These are phyloP conservation scores for Catocala fraxini DNA, from an alignment of 2,888 invertebrate genomes.

Conservation along the genomic window DNA sequence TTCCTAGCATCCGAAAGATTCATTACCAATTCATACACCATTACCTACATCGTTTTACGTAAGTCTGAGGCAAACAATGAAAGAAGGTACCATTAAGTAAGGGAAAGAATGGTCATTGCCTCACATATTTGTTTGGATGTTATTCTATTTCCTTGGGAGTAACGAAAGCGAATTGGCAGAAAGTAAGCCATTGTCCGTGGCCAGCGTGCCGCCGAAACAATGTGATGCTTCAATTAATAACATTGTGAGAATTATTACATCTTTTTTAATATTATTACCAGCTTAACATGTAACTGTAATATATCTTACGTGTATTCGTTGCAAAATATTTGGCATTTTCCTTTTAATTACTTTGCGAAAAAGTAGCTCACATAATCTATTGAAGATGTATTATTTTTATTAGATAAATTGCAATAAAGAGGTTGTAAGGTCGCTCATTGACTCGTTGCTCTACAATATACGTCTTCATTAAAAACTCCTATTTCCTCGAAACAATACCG, in stretches of 20 bases:
- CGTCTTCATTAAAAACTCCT: conserved; percentile 56
- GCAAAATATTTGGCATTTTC: conserved; percentile 14
- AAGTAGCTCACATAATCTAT: neutral
- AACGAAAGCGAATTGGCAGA: conserved; percentile 71
- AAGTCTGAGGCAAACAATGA: conserved; percentile 80
- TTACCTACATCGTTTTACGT: conserved; percentile 78
- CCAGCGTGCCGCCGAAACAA: conserved; percentile 47
- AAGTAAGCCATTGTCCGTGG: conserved; percentile 68
- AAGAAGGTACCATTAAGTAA: conserved; percentile 74
- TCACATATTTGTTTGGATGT: conserved; percentile 77
- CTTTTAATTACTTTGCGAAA: neutral
- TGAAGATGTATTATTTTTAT: neutral
- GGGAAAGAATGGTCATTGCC: conserved; percentile 82
- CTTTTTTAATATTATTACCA: conserved; percentile 34
- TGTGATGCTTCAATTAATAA: conserved; percentile 53
- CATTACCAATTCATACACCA: conserved; percentile 79
- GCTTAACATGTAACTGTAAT: conserved; percentile 22
- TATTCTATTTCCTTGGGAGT: conserved; percentile 70
- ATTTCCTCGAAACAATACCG: conserved; percentile 71
- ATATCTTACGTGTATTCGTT: conserved; percentile 19
- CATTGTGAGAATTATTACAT: conserved; percentile 51
- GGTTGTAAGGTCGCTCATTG: conserved; percentile 24
- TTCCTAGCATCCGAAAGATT: conserved; percentile 77
- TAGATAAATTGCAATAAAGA: conserved; percentile 12
- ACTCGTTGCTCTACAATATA: conserved; percentile 31